phyloP scores from a whole-genome alignment of 2,113 vertebrate species.

The Mandrillus leucophaeus region DNA sequence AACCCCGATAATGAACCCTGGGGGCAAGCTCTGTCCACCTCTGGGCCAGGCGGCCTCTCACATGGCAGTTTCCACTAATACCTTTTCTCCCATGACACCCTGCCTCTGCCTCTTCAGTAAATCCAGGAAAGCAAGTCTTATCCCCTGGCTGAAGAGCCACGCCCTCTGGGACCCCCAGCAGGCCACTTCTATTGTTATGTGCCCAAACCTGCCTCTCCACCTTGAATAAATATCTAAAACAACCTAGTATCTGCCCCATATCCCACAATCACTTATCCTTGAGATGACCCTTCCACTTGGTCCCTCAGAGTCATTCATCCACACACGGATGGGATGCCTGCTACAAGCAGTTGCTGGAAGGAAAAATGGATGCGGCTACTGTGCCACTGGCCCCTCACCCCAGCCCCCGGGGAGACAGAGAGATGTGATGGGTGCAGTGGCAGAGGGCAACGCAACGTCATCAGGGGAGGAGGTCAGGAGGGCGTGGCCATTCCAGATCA shows the following conservation, averaged over 20 bases:
- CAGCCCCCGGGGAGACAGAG: neutral
- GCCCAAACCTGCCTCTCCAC: neutral
- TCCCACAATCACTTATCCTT: neutral
- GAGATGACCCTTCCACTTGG: neutral
- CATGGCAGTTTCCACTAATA: neutral
- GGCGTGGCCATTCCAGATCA: neutral
- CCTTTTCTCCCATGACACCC: neutral
- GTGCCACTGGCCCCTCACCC: accelerated
- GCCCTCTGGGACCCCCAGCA: neutral
- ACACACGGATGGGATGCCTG: neutral
- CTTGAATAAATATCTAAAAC: neutral
- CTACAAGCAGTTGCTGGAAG: neutral
- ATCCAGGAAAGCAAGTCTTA: neutral
- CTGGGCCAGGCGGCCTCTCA: no score
- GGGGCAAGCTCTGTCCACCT: accelerated
- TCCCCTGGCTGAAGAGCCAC: no score
- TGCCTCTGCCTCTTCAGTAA: neutral
- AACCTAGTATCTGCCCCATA: neutral
- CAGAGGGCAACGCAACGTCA: no score
- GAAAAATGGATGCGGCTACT: neutral
- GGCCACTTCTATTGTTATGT: neutral
- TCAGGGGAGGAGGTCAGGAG: neutral
- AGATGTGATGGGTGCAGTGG: neutral
- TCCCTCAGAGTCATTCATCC: neutral
- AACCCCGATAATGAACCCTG: neutral